Conservation (phyloP, 2,888 invertebrate genomes). For the Clunio marinus region DNA sequence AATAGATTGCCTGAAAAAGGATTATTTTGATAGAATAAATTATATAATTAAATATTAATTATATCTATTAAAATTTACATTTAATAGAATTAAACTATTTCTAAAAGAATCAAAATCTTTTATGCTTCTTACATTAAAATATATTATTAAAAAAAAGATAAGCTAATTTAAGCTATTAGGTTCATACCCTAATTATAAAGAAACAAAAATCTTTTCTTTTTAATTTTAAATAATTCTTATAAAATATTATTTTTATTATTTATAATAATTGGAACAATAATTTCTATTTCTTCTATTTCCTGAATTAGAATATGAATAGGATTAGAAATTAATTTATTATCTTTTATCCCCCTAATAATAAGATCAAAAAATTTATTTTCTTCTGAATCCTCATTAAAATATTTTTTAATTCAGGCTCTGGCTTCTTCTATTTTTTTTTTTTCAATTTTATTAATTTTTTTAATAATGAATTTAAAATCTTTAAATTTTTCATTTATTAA, state of each 20-base stretch:
- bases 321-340: slow-evolving; percentile 60
- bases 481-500: slow-evolving; percentile 41
- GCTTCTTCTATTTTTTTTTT: slow-evolving; percentile 57
- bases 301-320: slow-evolving; percentile 57
- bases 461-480: slow-evolving; percentile 44
- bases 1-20: slow-evolving; percentile 57
- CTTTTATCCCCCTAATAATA: slow-evolving; percentile 59
- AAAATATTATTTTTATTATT: slow-evolving; percentile 55
- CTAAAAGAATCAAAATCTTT: slow-evolving; percentile 59
- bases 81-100: slow-evolving; percentile 61
- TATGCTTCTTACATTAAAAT: slow-evolving; percentile 62
- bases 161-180: slow-evolving; percentile 56
- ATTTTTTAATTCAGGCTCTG: slow-evolving; percentile 59
- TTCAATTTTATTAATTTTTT: slow-evolving; percentile 50
- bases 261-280: slow-evolving; percentile 53
- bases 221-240: slow-evolving; percentile 52
- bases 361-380: slow-evolving; percentile 53
- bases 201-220: slow-evolving; percentile 54
- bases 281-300: slow-evolving; percentile 53
- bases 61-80: slow-evolving; percentile 52
- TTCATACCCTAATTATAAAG: slow-evolving; percentile 54
- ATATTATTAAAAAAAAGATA: slow-evolving; percentile 56
- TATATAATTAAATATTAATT: slow-evolving; percentile 48
- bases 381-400: slow-evolving; percentile 58
- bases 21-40: slow-evolving; percentile 61